phyloP scores from a whole-genome alignment of 2,113 vertebrate species.

The Oryzias curvinotus region DNA sequence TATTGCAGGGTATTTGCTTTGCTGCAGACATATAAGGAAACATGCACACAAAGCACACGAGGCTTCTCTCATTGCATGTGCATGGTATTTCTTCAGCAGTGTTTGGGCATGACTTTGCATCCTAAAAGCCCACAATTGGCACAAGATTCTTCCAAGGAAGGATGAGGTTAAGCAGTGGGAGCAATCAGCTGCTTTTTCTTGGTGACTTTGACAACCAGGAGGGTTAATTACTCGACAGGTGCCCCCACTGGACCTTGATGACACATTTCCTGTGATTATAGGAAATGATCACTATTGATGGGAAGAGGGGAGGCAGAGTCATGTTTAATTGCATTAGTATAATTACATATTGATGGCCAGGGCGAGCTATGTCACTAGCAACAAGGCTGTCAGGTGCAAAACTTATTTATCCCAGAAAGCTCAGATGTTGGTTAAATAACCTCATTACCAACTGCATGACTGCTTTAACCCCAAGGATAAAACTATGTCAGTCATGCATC shows the following conservation, averaged over 20 bases:
- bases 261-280: slow-evolving; percentile 68
- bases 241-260: slow-evolving; percentile 48
- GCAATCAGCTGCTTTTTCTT: slow-evolving; percentile 49
- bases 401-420: slow-evolving; percentile 10
- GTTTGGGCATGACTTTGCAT: slow-evolving; percentile 52
- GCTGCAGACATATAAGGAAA: slow-evolving; percentile 46
- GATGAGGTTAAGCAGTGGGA: slow-evolving; percentile 66
- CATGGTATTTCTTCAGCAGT: slow-evolving; percentile 34
- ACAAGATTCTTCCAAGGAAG: slow-evolving; percentile 52
- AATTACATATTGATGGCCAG: slow-evolving; percentile 65
- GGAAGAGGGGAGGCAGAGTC: slow-evolving; percentile 42
- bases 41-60: slow-evolving; percentile 37
- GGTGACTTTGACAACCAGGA: slow-evolving; percentile 33
- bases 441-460: background rate
- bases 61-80: background rate
- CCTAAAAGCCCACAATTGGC: slow-evolving; percentile 65
- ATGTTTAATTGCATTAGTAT: slow-evolving; percentile 71
- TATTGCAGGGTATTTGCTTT: slow-evolving; percentile 57
- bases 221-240: slow-evolving; percentile 51
- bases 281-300: slow-evolving; percentile 66
- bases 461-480: too few relatives aligned
- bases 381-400: slow-evolving; percentile 41
- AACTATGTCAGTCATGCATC: too few relatives aligned
- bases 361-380: slow-evolving; percentile 29
- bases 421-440: slow-evolving; percentile 15